These are phyloP conservation scores for Bedellia somnulentella DNA, from an alignment of 2,888 invertebrate genomes.

Conservation along the genomic window DNA sequence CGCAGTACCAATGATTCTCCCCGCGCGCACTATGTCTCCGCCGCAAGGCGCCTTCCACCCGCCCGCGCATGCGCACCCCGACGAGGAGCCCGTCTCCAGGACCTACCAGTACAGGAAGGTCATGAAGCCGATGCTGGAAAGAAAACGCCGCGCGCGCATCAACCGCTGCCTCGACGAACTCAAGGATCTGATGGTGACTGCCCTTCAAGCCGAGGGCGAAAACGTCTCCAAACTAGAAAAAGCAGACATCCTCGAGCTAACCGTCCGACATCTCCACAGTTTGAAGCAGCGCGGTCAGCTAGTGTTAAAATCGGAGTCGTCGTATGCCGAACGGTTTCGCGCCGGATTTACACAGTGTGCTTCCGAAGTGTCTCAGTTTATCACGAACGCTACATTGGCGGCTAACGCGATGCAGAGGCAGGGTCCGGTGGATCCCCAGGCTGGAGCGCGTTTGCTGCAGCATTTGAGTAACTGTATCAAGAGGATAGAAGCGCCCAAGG, in stretches of 20 bases:
- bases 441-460: slow-evolving; percentile 82
- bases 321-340: slow-evolving; percentile 78
- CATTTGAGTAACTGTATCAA: slow-evolving; percentile 71
- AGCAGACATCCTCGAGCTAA: slow-evolving; percentile 83
- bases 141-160: slow-evolving; percentile 84
- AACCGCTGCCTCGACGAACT: slow-evolving; percentile 88
- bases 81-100: slow-evolving; percentile 73
- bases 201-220: slow-evolving; percentile 84
- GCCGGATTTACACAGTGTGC: slow-evolving; percentile 88
- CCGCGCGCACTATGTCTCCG: slow-evolving; percentile 53
- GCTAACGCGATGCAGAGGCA: slow-evolving; percentile 68
- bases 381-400: slow-evolving; percentile 68
- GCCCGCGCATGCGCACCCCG: slow-evolving; percentile 34
- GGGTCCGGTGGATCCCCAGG: slow-evolving; percentile 76
- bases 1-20: slow-evolving; percentile 49
- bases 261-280: slow-evolving; percentile 83
- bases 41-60: slow-evolving; percentile 53
- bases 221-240: slow-evolving; percentile 86
- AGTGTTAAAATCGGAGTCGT: slow-evolving; percentile 64
- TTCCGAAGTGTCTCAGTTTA: slow-evolving; percentile 78
- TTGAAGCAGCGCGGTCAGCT: slow-evolving; percentile 69
- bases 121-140: slow-evolving; percentile 88
- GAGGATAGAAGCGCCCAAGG: slow-evolving; percentile 74
- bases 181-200: slow-evolving; percentile 85
- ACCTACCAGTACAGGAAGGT: slow-evolving; percentile 92